phyloP scores from a whole-genome alignment of 2,797 vertebrate species.

The Sylvia borin region DNA sequence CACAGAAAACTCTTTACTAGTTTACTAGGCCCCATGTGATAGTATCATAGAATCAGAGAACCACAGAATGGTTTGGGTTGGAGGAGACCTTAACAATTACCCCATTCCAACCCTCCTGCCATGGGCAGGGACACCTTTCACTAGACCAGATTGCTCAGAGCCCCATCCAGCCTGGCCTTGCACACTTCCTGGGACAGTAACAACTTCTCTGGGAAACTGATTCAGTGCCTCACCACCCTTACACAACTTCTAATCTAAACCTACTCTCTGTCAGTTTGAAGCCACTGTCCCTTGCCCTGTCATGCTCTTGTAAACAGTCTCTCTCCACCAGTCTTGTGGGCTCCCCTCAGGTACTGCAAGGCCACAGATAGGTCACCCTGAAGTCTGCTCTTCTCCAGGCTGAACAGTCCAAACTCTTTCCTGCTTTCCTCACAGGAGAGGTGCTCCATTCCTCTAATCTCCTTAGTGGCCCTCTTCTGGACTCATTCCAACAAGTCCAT shows the following conservation, averaged over 20 bases:
- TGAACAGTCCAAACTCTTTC: not conserved
- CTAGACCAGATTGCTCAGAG: not conserved
- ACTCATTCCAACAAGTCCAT: fast-evolving
- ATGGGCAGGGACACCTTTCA: not conserved
- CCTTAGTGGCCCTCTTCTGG: not conserved
- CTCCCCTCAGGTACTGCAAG: not conserved
- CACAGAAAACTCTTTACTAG: not conserved
- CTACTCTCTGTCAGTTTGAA: not conserved
- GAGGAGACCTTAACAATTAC: not conserved
- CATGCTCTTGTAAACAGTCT: not conserved
- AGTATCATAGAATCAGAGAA: not conserved
- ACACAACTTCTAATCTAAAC: not conserved
- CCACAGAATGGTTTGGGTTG: not conserved
- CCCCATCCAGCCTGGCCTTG: not conserved
- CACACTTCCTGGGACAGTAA: not conserved
- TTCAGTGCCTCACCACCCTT: not conserved
- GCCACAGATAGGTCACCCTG: not conserved
- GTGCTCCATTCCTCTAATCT: not conserved
- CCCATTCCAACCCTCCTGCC: fast-evolving
- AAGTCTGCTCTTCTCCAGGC: not conserved
- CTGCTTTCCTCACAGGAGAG: not conserved
- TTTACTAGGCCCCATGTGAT: not conserved
- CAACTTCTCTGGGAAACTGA: not conserved
- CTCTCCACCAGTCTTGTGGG: not conserved
- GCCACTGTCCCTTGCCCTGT: not conserved